Percentiles rank a stretch among this genome's conserved stretches.
These are phyloP conservation scores for Ranitomeya variabilis DNA, from an alignment of 2,113 vertebrate genomes.

Conservation along the genomic window DNA sequence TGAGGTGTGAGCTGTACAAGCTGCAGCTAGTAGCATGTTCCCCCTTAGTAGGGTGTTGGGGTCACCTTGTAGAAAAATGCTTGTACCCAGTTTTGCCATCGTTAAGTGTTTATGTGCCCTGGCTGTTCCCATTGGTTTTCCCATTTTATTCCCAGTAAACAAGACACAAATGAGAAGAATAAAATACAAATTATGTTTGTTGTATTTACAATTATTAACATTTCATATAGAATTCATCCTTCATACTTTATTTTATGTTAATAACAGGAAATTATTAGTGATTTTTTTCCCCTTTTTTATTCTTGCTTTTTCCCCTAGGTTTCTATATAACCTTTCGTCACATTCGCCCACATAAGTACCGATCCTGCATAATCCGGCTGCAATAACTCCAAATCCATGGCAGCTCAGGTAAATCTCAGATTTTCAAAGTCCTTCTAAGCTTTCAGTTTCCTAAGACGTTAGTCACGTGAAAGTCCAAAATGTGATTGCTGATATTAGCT, in stretches of 20 bases:
- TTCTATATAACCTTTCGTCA: neutral
- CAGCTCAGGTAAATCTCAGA: conserved; percentile 35
- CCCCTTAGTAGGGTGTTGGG: too few relatives aligned
- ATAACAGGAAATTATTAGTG: neutral
- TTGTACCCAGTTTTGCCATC: too few relatives aligned
- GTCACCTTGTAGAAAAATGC: too few relatives aligned
- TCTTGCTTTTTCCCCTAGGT: neutral
- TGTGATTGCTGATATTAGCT: conserved; percentile 12
- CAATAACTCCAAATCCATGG: neutral
- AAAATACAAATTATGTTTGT: too few relatives aligned
- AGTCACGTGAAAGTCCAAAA: neutral
- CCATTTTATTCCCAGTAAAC: too few relatives aligned
- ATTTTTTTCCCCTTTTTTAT: neutral
- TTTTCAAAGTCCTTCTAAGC: conserved; percentile 20
- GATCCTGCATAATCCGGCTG: neutral
- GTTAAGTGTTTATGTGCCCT: too few relatives aligned
- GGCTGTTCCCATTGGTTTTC: too few relatives aligned
- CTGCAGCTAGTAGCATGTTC: too few relatives aligned
- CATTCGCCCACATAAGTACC: neutral
- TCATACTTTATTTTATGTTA: neutral
- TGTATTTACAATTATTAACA: too few relatives aligned
- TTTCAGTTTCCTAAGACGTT: neutral
- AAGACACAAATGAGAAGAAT: too few relatives aligned
- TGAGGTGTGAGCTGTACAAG: too few relatives aligned
- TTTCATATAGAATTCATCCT: neutral